Conservation (phyloP, 2,888 invertebrate species). For the Ectobius pallidus region DNA sequence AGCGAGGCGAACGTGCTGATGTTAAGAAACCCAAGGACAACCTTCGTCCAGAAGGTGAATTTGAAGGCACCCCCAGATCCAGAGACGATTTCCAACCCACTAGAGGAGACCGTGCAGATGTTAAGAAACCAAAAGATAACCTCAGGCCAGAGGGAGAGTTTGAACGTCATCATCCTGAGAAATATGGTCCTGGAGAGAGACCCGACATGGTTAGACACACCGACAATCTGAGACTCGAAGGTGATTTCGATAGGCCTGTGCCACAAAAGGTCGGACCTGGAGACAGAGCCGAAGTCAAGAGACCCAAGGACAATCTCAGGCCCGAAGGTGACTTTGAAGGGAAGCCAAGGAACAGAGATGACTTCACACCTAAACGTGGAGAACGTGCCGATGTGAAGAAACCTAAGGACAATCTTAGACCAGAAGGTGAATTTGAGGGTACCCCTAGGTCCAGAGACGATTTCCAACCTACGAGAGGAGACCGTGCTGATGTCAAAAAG, state of each 20-base stretch:
- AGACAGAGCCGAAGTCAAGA: constrained; percentile 50
- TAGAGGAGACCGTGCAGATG: constrained; percentile 50
- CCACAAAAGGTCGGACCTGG: constrained; percentile 50
- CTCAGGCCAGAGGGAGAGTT: constrained; percentile 44
- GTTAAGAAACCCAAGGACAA: constrained; percentile 55
- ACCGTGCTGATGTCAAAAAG: constrained; percentile 42
- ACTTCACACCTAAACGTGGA: constrained; percentile 55
- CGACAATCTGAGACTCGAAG: constrained; percentile 62
- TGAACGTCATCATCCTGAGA: constrained; percentile 53
- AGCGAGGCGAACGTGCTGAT: constrained; percentile 51
- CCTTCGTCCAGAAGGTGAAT: constrained; percentile 59
- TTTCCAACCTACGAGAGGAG: constrained; percentile 45
- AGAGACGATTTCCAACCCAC: constrained; percentile 47
- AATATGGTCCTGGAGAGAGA: constrained; percentile 63
- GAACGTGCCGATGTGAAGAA: constrained; percentile 66
- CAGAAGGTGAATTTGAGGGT: constrained; percentile 49
- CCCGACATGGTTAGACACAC: constrained; percentile 66
- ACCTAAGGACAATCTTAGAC: constrained; percentile 65
- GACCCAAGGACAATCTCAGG: constrained; percentile 52
- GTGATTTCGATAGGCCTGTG: constrained; percentile 57
- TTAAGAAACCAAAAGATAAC: constrained; percentile 48
- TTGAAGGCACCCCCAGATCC: constrained; percentile 50
- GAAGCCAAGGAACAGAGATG: constrained; percentile 50
- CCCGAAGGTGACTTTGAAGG: constrained; percentile 52
- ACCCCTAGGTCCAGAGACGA: constrained; percentile 54